phyloP scores from a whole-genome alignment of 2,797 vertebrate species.

The Pitangus sulphuratus region DNA sequence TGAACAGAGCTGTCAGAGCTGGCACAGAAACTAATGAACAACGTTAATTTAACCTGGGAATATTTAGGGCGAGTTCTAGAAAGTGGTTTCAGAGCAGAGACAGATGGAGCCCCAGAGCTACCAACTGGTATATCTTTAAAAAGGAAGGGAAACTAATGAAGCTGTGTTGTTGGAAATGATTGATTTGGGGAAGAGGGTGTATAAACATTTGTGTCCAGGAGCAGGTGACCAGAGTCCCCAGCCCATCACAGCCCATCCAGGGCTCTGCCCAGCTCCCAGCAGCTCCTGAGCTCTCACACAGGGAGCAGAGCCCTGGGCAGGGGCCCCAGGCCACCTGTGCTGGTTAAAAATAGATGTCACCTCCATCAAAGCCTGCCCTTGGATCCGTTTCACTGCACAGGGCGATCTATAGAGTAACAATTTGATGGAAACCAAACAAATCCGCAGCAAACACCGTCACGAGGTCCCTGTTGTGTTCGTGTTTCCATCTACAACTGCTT shows the following conservation, averaged over 20 bases:
- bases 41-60: accelerated
- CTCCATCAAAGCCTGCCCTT: not conserved
- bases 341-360: constrained; percentile 5
- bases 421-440: not conserved
- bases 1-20: not conserved
- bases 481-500: not conserved
- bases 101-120: not conserved
- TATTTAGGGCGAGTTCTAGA: not conserved
- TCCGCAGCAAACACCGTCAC: not conserved
- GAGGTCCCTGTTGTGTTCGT: accelerated
- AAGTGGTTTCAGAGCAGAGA: not conserved
- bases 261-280: not conserved
- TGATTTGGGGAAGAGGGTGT: accelerated
- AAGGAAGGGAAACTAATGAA: not conserved
- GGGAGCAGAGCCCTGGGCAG: not conserved
- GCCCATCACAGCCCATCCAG: no score
- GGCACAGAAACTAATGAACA: accelerated
- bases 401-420: accelerated
- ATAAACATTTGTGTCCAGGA: no score
- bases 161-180: no score
- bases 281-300: not conserved
- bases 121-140: accelerated
- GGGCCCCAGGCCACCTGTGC: not conserved
- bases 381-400: not conserved
- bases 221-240: no score